These are phyloP conservation scores for Malurus cyaneus DNA, from an alignment of 2,113 vertebrate genomes.

Conservation along the genomic window DNA sequence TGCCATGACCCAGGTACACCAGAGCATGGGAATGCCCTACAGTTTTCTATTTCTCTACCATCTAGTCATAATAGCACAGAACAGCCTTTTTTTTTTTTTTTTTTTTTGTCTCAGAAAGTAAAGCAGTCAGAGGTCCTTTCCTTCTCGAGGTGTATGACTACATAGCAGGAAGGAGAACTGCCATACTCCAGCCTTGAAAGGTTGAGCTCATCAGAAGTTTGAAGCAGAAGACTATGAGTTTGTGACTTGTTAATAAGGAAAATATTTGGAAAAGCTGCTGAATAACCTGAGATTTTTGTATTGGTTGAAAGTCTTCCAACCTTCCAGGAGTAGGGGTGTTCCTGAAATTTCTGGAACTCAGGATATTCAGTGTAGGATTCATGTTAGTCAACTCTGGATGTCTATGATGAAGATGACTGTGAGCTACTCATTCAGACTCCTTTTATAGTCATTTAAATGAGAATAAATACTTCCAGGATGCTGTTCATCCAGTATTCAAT, in stretches of 20 bases:
- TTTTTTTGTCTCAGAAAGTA: not conserved
- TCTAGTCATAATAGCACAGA: not conserved
- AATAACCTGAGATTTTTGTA: not conserved
- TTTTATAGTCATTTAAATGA: not conserved
- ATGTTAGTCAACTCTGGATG: not conserved
- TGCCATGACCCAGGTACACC: not conserved
- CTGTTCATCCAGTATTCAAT: not conserved
- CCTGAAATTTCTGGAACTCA: not conserved
- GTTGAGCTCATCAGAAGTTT: not conserved
- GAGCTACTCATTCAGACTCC: not conserved
- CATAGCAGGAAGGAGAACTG: not conserved
- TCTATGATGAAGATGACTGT: not conserved
- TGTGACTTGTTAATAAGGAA: not conserved
- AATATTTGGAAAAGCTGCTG: not conserved
- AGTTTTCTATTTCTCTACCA: not conserved
- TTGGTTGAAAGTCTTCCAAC: not conserved
- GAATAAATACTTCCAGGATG: not conserved
- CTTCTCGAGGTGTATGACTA: not conserved
- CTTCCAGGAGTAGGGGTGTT: not conserved
- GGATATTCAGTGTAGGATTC: not conserved
- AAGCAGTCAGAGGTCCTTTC: not conserved
- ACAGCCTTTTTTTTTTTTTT: not conserved
- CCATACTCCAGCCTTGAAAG: not conserved
- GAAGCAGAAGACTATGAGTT: not conserved
- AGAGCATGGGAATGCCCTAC: not conserved